Base-by-base conservation (phyloP, 2,113 vertebrate genomes). In the Calonectris borealis region DNA sequence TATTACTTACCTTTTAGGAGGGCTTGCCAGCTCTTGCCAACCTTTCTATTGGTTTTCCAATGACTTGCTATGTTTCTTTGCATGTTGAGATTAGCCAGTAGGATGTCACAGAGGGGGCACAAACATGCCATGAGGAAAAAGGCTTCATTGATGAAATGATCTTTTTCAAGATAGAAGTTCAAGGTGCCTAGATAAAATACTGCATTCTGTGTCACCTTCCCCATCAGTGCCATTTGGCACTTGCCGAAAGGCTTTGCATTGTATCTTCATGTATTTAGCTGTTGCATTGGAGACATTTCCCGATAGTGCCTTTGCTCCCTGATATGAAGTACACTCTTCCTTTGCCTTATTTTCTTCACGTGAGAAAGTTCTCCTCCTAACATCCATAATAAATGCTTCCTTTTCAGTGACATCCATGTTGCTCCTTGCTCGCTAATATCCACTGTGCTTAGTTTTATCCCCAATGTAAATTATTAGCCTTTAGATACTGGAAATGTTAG, bases 401-500 rank as follows among this genome's bases (percentile, higher is more conserved):
- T 70, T 87, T 70, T 32, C 55, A 57, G 31, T 76, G 69, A 80
- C 64, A 83, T 36, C 25, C 14, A 20, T 10, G 2, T 58, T 89
- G n/a, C 54, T 64, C 27, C 27, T 87, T 58, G 62, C 83, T 34
- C 20, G 25, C 58, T 90, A 90, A 54, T 83, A 88, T 90, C 44
- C 81, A 72, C 75, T 48, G 21, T n/a, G 49, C 27, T 61, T 65
- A 73, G 57, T 91, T 93, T 66, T 77, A 40, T 93, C 88, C 44
- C 72, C 48, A 20, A 89, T 85, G 85, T 40, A 94, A 94, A 91
- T 76, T 55, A 49, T 81, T 77, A 76, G 38, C 68, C 65, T 91
- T 86, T 86, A 88, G 64, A 78, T 77, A 85, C 90, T 93, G 91
- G 88, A 91, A 96, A 86, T 16, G 60, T 48, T 86, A 76, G 69